Conservation (phyloP, 2,113 vertebrate species). For the Paradoxurus hermaphroditus region DNA sequence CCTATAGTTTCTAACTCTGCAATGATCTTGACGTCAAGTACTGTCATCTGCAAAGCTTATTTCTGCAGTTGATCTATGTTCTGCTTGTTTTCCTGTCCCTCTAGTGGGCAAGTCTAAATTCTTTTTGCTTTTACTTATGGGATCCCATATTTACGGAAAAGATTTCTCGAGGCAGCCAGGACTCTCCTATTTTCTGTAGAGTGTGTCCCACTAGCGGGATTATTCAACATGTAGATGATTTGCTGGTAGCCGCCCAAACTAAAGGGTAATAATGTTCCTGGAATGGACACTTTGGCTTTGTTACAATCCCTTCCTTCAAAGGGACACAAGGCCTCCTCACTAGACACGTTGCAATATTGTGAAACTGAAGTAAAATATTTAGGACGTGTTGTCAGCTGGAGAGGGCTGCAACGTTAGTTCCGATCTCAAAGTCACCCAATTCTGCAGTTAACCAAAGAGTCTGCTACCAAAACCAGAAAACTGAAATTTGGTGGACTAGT, state of each 20-base stretch:
- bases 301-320: background rate
- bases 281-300: background rate
- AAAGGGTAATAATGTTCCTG: no score
- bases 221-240: background rate
- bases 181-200: background rate
- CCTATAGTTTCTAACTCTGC: background rate
- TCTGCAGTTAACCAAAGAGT: background rate
- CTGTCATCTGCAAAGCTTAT: background rate
- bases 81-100: background rate
- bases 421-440: background rate
- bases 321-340: background rate
- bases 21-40: background rate
- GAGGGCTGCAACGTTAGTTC: background rate
- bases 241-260: background rate
- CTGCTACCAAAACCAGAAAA: background rate
- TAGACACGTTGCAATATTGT: background rate
- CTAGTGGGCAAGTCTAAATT: background rate
- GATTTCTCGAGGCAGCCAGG: background rate
- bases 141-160: background rate
- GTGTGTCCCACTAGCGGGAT: background rate
- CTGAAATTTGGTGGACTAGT: background rate
- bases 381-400: background rate
- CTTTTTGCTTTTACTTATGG: background rate
- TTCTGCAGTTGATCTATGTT: background rate
- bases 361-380: background rate